Evolutionary conservation across 2,888 invertebrate species (phyloP).

Genomic region (Ditula angustiorana): DNA sequence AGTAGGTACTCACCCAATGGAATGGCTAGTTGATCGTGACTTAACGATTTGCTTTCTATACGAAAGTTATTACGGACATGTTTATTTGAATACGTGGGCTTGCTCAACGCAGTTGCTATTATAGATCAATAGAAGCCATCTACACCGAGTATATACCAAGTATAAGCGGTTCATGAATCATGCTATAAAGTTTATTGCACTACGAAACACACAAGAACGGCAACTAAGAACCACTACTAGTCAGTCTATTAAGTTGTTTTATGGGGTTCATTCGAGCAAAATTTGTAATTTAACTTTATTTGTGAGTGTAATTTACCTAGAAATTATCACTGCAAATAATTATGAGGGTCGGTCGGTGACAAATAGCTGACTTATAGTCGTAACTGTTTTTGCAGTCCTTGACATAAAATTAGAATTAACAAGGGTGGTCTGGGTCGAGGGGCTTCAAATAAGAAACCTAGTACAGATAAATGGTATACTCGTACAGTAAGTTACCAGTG

Average conservation of each 20-base stretch:
- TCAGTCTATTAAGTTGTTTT: slow-evolving; percentile 1
- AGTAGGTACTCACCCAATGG: slow-evolving; percentile 47
- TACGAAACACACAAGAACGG: slow-evolving; percentile 59
- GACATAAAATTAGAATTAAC: slow-evolving; percentile 37
- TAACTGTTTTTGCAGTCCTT: slow-evolving; percentile 31
- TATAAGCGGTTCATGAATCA: slow-evolving; percentile 34
- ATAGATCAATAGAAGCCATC: slow-evolving; percentile 46
- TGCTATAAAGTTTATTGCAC: slow-evolving; percentile 69
- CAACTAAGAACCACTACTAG: background rate
- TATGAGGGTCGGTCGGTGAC: slow-evolving; percentile 23
- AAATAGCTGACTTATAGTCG: slow-evolving; percentile 12
- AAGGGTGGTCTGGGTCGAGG: slow-evolving; percentile 11
- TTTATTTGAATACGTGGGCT: slow-evolving; percentile 82
- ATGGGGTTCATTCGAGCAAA: background rate
- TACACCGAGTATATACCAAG: slow-evolving; percentile 32
- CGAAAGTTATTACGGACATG: slow-evolving; percentile 79
- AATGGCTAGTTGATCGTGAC: slow-evolving; percentile 74
- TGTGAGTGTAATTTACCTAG: background rate
- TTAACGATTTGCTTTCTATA: slow-evolving; percentile 79
- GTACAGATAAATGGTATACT: background rate
- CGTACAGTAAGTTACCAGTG: background rate
- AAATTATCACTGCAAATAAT: slow-evolving; percentile 11
- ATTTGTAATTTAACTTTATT: too few relatives aligned
- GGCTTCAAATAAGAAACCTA: slow-evolving; percentile 1
- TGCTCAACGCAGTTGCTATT: slow-evolving; percentile 72